These are phyloP conservation scores for Limonius californicus DNA, from an alignment of 1,140 invertebrate genomes.

Conservation along the genomic window DNA sequence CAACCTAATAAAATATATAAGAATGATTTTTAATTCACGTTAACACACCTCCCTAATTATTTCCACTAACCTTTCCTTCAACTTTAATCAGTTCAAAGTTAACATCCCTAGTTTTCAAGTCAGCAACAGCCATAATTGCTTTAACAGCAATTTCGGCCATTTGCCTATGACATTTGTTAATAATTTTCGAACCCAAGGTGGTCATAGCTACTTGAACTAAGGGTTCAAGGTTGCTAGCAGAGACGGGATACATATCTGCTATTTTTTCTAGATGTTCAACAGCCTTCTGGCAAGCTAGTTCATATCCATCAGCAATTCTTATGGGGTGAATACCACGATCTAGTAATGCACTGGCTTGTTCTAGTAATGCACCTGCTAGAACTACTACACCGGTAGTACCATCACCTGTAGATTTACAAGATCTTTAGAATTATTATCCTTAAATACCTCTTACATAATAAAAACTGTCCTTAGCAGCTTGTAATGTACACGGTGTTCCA, in stretches of 20 bases:
- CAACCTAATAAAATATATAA: slow-evolving; percentile 51
- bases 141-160: slow-evolving; percentile 99
- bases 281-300: slow-evolving; percentile 91
- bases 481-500: too few relatives aligned
- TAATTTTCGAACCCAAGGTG: slow-evolving; percentile 97
- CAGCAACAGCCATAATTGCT: slow-evolving; percentile 90
- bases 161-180: slow-evolving; percentile 87
- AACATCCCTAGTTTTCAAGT: slow-evolving; percentile 91
- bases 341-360: slow-evolving; percentile 89
- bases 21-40: neutral
- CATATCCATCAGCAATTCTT: slow-evolving; percentile 97
- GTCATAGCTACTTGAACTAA: slow-evolving; percentile 96
- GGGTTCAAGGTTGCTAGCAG: slow-evolving; percentile 78
- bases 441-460: too few relatives aligned
- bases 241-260: slow-evolving; percentile 84
- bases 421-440: neutral
- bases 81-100: slow-evolving; percentile 99
- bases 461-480: too few relatives aligned
- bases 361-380: slow-evolving; percentile 80
- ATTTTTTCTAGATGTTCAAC: slow-evolving; percentile 85
- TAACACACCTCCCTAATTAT: neutral
- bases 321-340: slow-evolving; percentile 99
- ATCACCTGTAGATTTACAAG: slow-evolving; percentile 60
- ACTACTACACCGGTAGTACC: slow-evolving; percentile 98
- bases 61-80: slow-evolving; percentile 87